phyloP scores from a whole-genome alignment of 2,888 invertebrate genomes.

The Acanthacorydalis orientalis region DNA sequence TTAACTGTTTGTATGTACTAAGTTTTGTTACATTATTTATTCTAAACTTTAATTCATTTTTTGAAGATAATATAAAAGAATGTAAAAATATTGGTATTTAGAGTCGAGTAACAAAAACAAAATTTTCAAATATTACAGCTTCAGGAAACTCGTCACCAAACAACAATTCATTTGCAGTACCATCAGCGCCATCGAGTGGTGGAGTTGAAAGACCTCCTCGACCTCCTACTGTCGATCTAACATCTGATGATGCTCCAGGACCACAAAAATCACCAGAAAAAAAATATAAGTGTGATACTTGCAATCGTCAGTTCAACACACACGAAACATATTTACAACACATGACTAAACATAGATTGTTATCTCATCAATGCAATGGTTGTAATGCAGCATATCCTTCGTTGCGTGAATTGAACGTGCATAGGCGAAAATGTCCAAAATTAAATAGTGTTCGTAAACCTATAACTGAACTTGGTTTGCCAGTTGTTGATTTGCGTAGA shows the following conservation, averaged over 20 bases:
- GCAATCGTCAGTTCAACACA: conserved; percentile 23
- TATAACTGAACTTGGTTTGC: conserved; percentile 45
- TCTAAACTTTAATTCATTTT: background rate
- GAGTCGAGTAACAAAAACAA: background rate
- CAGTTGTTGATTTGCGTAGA: conserved; percentile 54
- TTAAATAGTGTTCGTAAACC: conserved; percentile 32
- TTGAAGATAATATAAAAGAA: conserved; percentile 7
- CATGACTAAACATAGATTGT: conserved; percentile 26
- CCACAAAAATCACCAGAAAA: conserved; percentile 29
- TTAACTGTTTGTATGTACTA: background rate
- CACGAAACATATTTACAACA: conserved; percentile 19
- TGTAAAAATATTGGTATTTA: background rate
- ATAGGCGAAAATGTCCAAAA: conserved; percentile 45
- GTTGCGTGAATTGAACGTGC: conserved; percentile 35
- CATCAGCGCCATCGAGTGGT: conserved; percentile 14
- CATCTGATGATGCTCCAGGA: conserved; percentile 31
- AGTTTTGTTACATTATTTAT: background rate
- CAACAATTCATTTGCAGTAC: background rate
- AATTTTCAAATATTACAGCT: background rate
- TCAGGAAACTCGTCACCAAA: conserved; percentile 12
- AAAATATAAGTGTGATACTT: conserved; percentile 28
- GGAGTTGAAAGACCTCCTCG: conserved; percentile 29
- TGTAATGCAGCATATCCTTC: conserved; percentile 59
- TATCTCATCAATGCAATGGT: conserved; percentile 44
- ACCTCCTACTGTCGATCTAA: conserved; percentile 31